Percentiles rank a stretch among this genome's conserved stretches.
Evolutionary conservation across 2,888 invertebrate genomes (phyloP).

Genomic region (Elgonia sp.): DNA sequence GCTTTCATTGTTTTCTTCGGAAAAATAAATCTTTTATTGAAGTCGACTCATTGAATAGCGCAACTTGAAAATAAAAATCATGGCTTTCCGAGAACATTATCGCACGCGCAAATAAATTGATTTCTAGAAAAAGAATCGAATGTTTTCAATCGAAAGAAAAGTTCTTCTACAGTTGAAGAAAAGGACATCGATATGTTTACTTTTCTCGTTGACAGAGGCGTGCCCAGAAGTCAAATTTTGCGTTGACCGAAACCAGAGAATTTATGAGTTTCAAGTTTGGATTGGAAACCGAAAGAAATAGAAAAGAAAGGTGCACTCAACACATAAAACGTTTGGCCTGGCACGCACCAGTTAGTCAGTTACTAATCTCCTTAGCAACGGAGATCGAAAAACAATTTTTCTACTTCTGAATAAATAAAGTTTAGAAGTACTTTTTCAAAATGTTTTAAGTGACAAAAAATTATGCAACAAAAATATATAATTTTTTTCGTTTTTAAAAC

Average conservation of each 20-base stretch:
- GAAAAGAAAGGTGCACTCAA: not conserved
- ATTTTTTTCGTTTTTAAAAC: too few species aligned
- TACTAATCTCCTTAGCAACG: too few species aligned
- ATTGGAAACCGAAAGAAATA: not conserved
- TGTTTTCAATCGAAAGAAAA: slow-evolving; percentile 32
- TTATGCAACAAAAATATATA: too few species aligned
- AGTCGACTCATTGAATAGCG: not conserved
- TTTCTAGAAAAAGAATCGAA: slow-evolving; percentile 12
- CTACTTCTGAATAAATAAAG: too few species aligned
- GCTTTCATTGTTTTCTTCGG: too few species aligned
- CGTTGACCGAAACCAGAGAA: slow-evolving; percentile 21
- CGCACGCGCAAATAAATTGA: slow-evolving; percentile 9
- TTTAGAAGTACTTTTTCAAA: too few species aligned
- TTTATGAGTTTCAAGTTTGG: slow-evolving; percentile 38
- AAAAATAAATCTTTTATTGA: not conserved
- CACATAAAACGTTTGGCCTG: not conserved
- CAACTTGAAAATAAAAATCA: not conserved
- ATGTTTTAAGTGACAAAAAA: too few species aligned
- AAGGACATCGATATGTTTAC: slow-evolving; percentile 32
- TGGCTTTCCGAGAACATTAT: not conserved
- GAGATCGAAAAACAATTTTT: too few species aligned
- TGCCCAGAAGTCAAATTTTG: slow-evolving; percentile 51
- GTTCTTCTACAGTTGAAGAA: not conserved
- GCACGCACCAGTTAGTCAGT: too few species aligned
- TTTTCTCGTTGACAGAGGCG: slow-evolving; percentile 51